Base-by-base conservation (phyloP, 2,888 invertebrate species). In the Cosmia pyralina region DNA sequence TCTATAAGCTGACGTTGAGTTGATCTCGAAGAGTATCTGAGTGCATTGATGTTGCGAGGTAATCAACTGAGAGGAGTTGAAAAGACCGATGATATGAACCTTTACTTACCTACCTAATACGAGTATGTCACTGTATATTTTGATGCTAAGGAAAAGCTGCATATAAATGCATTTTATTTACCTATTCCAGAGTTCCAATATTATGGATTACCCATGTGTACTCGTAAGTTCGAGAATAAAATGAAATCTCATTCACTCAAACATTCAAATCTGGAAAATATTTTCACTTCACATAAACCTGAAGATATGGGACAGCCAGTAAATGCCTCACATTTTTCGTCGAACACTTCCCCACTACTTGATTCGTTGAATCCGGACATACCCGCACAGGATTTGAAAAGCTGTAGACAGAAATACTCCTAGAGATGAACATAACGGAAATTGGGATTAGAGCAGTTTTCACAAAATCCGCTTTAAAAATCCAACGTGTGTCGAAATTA, bases 31-130 rank as follows among this genome's bases (percentile, higher is more conserved):
- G 77, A 69, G 64, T 55, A 70, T 69, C 65, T 55, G 58, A 69
- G 82, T 81, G 81, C 82, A 81, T 34, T 81, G 81, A 81, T 77
- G 77, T 69, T 74, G 62, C 50, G 64, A 63, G 34, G 68, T 71
- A 74, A 71, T 77, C 73, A 66, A 69, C 71, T 77, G 70, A 59
- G 68, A 57, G 53, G 68, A 76, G 82, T 81, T 81, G 68, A 74
- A 81, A 81, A 66, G 72, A 52, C 78, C 52, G 74, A 44, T 17
- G 52, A 60, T 67, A 59, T 52, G n/a, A 41, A 69, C 44, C 19
- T 59, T 44, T 66, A 46, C 19, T 4, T 50, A 53, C 11, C 15
- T n/a, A 52, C n/a, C 41, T 34, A 55, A 19, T 13, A 34, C 50
- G 34, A 44, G 19, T 53, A 15, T 52, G 34, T 75, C 6, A 50